Conservation (phyloP, 37 sponge, comb jelly and placozoan species). For the Aplysina aerophoba region DNA sequence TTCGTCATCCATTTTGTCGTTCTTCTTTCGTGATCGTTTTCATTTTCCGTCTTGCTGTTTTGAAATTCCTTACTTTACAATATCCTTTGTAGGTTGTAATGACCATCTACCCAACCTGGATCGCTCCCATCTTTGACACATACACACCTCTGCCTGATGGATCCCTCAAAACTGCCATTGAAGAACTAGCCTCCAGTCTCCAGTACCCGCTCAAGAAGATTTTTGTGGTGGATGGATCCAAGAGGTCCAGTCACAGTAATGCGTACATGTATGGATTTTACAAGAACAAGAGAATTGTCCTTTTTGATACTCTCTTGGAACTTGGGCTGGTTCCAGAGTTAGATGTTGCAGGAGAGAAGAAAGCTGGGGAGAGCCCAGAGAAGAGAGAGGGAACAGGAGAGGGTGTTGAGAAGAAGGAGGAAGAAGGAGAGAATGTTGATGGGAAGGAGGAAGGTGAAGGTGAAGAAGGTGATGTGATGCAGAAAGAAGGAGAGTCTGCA, state of each 20-base stretch:
- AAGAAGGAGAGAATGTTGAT: background rate
- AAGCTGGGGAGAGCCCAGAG: constrained; percentile 23
- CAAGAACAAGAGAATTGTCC: constrained; percentile 92
- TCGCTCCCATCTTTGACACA: constrained; percentile 97
- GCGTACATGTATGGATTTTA: constrained; percentile 98
- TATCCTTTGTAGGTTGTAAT: constrained; percentile 58
- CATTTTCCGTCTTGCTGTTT: too few relatives aligned
- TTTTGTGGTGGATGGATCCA: constrained; percentile 91
- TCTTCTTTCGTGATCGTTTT: too few relatives aligned
- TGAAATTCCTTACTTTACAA: too few relatives aligned
- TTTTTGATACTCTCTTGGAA: constrained; percentile 94
- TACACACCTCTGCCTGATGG: constrained; percentile 92
- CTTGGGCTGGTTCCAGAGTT: constrained; percentile 47
- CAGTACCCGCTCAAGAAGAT: constrained; percentile 92
- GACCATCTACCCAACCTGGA: constrained; percentile 87
- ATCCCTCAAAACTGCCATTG: constrained; percentile 74
- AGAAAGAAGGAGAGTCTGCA: constrained; percentile 6
- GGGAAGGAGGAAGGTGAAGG: background rate
- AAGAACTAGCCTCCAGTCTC: constrained; percentile 66
- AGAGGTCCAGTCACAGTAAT: constrained; percentile 94
- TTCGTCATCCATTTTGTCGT: background rate
- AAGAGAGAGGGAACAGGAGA: background rate
- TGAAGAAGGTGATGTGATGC: constrained; percentile 21
- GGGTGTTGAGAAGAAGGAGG: constrained; percentile 10
- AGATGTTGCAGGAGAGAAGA: constrained; percentile 8